Evolutionary conservation across 2,888 invertebrate genomes (phyloP).

Genomic region (Saturnia pavonia): DNA sequence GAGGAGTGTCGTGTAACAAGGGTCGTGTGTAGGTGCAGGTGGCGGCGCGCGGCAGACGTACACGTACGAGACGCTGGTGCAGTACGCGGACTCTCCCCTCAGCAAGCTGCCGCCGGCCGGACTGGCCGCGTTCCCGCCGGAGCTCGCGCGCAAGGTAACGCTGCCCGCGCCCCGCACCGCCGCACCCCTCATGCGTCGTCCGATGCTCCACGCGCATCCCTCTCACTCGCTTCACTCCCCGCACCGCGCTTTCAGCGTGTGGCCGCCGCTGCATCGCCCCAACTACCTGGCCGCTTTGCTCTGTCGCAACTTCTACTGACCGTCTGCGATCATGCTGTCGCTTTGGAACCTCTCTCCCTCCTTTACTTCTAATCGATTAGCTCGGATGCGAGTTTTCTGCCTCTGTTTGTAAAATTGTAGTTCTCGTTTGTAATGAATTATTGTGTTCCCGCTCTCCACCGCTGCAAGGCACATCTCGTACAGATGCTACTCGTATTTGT

Average conservation of each 20-base stretch:
- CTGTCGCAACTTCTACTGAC: constrained; percentile 74
- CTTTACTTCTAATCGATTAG: constrained; percentile 2
- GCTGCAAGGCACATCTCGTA: neutral
- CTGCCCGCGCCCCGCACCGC: constrained; percentile 43
- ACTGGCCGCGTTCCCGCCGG: constrained; percentile 72
- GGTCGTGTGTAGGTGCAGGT: constrained; percentile 47
- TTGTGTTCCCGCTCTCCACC: neutral
- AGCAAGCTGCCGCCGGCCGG: constrained; percentile 79
- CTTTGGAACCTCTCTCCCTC: constrained; percentile 31
- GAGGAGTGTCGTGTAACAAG: too few species aligned
- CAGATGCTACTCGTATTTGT: neutral
- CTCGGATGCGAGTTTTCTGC: neutral
- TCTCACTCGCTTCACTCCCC: constrained; percentile 27
- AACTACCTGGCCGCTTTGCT: constrained; percentile 75
- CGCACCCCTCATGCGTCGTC: constrained; percentile 35
- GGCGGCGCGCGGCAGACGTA: constrained; percentile 71
- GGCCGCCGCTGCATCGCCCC: constrained; percentile 63
- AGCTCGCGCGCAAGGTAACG: constrained; percentile 80
- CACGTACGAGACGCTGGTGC: constrained; percentile 79
- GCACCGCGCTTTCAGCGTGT: constrained; percentile 44
- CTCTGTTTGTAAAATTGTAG: constrained; percentile 4
- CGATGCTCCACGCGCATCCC: constrained; percentile 27
- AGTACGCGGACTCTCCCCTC: constrained; percentile 79
- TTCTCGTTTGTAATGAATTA: neutral
- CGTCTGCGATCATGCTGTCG: constrained; percentile 27